Conservation (phyloP, 2,113 vertebrate genomes). For the Uropsilus gracilis region DNA sequence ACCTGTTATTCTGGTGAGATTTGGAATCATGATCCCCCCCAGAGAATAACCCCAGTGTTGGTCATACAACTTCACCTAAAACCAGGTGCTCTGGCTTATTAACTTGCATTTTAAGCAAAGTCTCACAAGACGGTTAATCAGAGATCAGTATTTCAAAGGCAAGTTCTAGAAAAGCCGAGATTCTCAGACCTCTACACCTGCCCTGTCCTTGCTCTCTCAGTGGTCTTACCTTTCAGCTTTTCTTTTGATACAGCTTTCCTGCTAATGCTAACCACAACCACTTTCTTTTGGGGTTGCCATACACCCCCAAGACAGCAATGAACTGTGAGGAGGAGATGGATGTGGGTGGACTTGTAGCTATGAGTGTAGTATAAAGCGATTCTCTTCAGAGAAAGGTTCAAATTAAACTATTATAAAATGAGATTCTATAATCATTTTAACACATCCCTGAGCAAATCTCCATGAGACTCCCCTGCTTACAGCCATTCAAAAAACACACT, state of each 20-base stretch:
- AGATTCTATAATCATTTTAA: not conserved
- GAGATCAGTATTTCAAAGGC: not conserved
- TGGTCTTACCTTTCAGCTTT: not conserved
- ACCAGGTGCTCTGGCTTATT: not conserved
- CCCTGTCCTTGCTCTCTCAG: not conserved
- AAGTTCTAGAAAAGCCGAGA: not conserved
- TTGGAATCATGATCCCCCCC: not conserved
- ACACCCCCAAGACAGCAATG: not conserved
- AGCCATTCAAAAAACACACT: not conserved
- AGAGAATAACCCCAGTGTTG: fast-evolving
- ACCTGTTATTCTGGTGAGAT: not conserved
- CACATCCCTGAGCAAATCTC: not conserved
- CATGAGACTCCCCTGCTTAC: not conserved
- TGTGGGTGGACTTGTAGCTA: not conserved
- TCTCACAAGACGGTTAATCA: not conserved
- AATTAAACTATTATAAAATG: not conserved
- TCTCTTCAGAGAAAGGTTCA: not conserved
- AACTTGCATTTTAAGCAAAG: not conserved
- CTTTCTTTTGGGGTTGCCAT: not conserved
- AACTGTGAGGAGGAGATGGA: not conserved
- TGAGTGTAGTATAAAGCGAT: not conserved
- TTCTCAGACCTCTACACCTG: not conserved
- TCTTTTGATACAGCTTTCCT: not conserved
- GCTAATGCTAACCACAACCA: not conserved
- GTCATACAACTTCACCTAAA: not conserved